Base-by-base conservation (phyloP, 2,797 vertebrate genomes). In the Austrolebias charrua region DNA sequence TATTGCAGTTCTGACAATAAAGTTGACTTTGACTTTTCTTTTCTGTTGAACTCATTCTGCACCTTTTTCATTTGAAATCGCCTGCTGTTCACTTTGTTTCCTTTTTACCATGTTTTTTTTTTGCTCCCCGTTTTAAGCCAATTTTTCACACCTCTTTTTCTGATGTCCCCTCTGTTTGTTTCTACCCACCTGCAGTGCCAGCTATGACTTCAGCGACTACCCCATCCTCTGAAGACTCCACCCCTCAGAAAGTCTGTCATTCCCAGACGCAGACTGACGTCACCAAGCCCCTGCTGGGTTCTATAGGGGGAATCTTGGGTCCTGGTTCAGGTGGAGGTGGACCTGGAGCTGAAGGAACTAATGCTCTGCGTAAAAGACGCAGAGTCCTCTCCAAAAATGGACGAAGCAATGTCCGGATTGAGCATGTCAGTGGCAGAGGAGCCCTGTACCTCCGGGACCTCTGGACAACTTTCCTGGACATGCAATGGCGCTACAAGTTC, bases 391-490 rank as follows among this genome's bases (percentile, higher is more conserved):
- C 96, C 55, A 99, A 99, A 78, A 96, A 99, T 13, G 97, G 97
- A 2, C 92, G 95, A 29, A 98, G 97, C 79, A 98, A 99, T 59
- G 96, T 99, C 0, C 94, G 94, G 44, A 95, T 98, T n/a, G 96
- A 97, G 82, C 96, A 98, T 0, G 92, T 98, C 12, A 94, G 91
- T 4, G 94, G 93, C 0, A 91, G 92, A 33, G 92, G 95, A 40
- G 87, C 95, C 1, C 93, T 97, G 60, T 98, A 97, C 87, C 92
- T 99, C 57, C 89, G 95, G 0, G 97, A 99, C 80, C 95, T 98
- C 52, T 99, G 97, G 97, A 94, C 93, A 0, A 94, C 93, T 15
- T 93, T 93, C 69, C 74, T 94, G 75, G 92, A 94, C 80, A 93
- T 94, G 93, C 92, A 92, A 52, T 94, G 93, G 93, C 91, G 93